Evolutionary conservation across 2,113 vertebrate genomes (phyloP), one percentile per base, ranked within the genome.

Genomic region (Oenanthe melanoleuca): DNA sequence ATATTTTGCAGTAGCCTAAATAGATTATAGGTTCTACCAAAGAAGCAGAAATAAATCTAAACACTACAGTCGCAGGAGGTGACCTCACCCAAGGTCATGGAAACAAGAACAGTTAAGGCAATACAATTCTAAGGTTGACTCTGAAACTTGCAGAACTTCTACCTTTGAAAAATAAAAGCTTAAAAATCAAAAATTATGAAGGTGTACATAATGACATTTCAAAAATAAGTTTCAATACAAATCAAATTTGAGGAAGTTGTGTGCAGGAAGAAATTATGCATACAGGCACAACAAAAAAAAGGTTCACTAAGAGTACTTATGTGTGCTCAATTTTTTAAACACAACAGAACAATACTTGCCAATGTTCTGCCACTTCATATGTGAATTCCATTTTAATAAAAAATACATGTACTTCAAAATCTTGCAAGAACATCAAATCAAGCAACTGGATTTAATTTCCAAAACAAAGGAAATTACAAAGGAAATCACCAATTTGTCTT

Each of bases 381-480:
- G 44, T 31, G 0, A 80, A 71, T 55, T 37, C 26, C 6, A 50
- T 65, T 87, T 88, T 77, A 91, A 70, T 38, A 55, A 64, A 84
- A 90, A 78, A 71, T 13, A 75, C 9, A 83, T n/a, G 8, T 14
- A 77, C 37, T 89, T 73, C 24, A 89, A 80, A 69, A 73, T 74
- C 38, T 94, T 55, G 37, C 59, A 84, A 84, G 57, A 86, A 94
- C 53, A 91, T 85, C 28, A 91, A 84, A 89, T 82, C 96, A 97
- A 97, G 94, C 47, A 96, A 96, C 95, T 96, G 95, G 96, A 97
- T 97, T 97, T 95, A 45, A 73, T 91, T 94, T 84, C 60, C 61
- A 64, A 59, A 78, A 80, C 31, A 60, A 57, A 70, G 33, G 34
- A 37, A 37, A 37, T 37, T 15, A 17, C 45, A 80, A 57, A 79